These are phyloP conservation scores for Ceramica pisi DNA, from an alignment of 2,888 invertebrate species.

Conservation along the genomic window DNA sequence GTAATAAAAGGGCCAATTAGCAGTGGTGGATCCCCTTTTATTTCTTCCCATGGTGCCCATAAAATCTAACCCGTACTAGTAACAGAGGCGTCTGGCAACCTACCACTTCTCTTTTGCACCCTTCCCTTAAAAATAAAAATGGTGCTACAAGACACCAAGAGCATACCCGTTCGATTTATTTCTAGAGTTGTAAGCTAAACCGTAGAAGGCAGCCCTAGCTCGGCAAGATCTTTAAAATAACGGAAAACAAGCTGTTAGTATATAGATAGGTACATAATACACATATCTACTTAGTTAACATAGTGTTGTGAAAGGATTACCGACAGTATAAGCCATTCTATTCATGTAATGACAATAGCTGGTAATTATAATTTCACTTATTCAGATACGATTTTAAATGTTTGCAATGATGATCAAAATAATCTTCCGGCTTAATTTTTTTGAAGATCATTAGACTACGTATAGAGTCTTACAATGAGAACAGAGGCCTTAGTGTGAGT, in stretches of 20 bases:
- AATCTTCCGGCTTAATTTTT: constrained; percentile 4
- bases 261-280: constrained; percentile 11
- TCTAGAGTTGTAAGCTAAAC: neutral
- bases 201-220: constrained; percentile 28
- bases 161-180: neutral
- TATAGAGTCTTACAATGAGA: no score
- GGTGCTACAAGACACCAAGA: no score
- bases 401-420: constrained; percentile 32
- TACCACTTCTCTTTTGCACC: neutral
- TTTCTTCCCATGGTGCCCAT: neutral
- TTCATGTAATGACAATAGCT: constrained; percentile 59
- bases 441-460: constrained; percentile 13
- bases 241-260: constrained; percentile 36
- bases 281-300: constrained; percentile 28
- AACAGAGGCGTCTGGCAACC: neutral
- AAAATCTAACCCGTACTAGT: neutral
- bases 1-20: constrained; percentile 45
- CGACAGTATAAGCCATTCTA: constrained; percentile 43
- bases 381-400: constrained; percentile 22
- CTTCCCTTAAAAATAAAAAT: no score
- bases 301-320: constrained; percentile 58
- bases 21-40: constrained; percentile 27
- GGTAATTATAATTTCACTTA: constrained; percentile 63
- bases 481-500: no score
- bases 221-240: constrained; percentile 43